Evolutionary conservation across 2,888 invertebrate species (phyloP).

Genomic region (Abrostola tripartita): DNA sequence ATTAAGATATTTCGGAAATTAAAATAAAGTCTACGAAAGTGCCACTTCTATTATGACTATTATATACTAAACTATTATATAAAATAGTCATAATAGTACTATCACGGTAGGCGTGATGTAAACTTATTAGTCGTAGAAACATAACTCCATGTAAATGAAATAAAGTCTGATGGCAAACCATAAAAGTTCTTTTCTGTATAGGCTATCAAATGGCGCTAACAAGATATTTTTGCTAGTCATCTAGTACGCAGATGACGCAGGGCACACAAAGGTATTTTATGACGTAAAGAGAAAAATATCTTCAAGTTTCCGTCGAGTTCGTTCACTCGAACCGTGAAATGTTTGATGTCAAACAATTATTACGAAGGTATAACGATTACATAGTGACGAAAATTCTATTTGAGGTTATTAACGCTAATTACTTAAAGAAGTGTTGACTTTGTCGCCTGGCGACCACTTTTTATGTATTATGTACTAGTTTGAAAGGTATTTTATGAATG

Average conservation of each 20-base stretch:
- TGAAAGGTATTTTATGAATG: slow-evolving; percentile 26
- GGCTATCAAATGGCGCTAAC: not conserved
- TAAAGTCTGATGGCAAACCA: too few relatives aligned
- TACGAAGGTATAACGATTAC: slow-evolving; percentile 17
- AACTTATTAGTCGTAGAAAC: too few relatives aligned
- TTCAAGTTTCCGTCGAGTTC: slow-evolving; percentile 34
- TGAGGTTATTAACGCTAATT: slow-evolving; percentile 26
- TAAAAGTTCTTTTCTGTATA: too few relatives aligned
- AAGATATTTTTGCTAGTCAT: slow-evolving; percentile 31
- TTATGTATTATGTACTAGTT: slow-evolving; percentile 9
- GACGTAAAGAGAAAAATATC: slow-evolving; percentile 27
- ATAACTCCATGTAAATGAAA: too few relatives aligned
- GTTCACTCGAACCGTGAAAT: slow-evolving; percentile 36
- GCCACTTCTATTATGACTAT: too few relatives aligned
- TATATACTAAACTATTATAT: too few relatives aligned
- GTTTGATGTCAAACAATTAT: slow-evolving; percentile 40
- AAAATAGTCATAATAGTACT: too few relatives aligned
- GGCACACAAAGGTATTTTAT: slow-evolving; percentile 31
- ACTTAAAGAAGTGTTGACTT: slow-evolving; percentile 15
- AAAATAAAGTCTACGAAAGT: too few relatives aligned
- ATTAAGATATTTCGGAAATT: too few relatives aligned
- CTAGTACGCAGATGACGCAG: slow-evolving; percentile 4
- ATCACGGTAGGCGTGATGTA: too few relatives aligned
- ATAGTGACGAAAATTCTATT: slow-evolving; percentile 26
- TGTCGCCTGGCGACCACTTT: slow-evolving; percentile 17